These are phyloP conservation scores for Cygnus olor DNA, from an alignment of 2,797 vertebrate species.

Conservation along the genomic window DNA sequence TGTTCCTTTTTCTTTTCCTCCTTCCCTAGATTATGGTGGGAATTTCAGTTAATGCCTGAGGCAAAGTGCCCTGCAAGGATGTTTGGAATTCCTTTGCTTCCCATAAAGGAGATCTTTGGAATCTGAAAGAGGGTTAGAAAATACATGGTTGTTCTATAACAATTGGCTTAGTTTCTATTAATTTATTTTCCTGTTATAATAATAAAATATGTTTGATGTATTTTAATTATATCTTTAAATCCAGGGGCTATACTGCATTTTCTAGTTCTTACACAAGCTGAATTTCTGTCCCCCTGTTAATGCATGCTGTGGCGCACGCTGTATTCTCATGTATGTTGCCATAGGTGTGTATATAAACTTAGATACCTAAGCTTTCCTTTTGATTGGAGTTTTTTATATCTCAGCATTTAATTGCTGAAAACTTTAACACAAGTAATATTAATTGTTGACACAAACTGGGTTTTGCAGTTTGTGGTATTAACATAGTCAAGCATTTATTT, in stretches of 20 bases:
- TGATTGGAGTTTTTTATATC: not conserved
- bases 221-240: not conserved
- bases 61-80: slow-evolving; percentile 66
- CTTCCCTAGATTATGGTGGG: slow-evolving; percentile 37
- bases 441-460: not conserved
- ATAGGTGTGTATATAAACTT: not conserved
- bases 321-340: not conserved
- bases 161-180: not conserved
- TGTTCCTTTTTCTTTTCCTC: slow-evolving; percentile 31
- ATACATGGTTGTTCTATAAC: not conserved
- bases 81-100: slow-evolving; percentile 74
- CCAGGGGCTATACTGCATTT: not conserved
- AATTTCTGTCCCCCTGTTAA: not conserved
- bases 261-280: not conserved
- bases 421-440: not conserved
- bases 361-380: not conserved
- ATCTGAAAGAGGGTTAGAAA: slow-evolving; percentile 46
- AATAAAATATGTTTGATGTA: not conserved
- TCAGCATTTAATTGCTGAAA: not conserved
- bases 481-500: not conserved
- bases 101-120: slow-evolving; percentile 67
- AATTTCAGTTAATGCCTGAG: slow-evolving; percentile 71
- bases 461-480: not conserved
- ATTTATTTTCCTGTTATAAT: slow-evolving; percentile 22
- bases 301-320: not conserved